A percentile compares a stretch with the other conserved stretches of the same genome.
These are phyloP conservation scores for Rhynchomys soricoides DNA, from an alignment of 2,113 vertebrate genomes.

Conservation along the genomic window DNA sequence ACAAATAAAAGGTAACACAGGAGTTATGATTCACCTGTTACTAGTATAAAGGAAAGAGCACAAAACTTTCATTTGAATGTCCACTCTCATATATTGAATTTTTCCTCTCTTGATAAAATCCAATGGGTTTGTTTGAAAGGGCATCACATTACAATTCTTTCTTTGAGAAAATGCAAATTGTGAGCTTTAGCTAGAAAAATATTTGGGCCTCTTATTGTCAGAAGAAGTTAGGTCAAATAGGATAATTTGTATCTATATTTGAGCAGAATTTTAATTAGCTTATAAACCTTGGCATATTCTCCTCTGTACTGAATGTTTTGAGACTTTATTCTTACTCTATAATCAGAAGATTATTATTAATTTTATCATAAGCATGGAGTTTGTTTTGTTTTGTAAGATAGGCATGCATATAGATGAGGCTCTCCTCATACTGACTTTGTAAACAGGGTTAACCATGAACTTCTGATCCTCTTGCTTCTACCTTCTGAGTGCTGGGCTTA, in stretches of 20 bases:
- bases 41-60: neutral
- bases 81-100: constrained; percentile 18
- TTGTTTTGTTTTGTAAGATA: neutral
- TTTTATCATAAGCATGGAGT: neutral
- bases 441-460: neutral
- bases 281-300: constrained; percentile 46
- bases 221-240: constrained; percentile 65
- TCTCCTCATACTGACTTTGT: neutral
- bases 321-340: neutral
- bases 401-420: neutral
- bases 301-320: constrained; percentile 10
- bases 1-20: constrained; percentile 40
- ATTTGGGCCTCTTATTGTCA: constrained; percentile 22
- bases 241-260: constrained; percentile 63
- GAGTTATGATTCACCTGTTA: neutral
- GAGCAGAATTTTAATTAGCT: constrained; percentile 53
- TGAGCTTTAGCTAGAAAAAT: constrained; percentile 30
- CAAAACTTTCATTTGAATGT: constrained; percentile 22
- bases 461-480: neutral
- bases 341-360: no score
- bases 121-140: neutral
- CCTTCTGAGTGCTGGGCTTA: neutral
- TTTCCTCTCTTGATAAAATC: constrained; percentile 65
- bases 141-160: constrained; percentile 3
- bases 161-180: constrained; percentile 63